phyloP scores from a whole-genome alignment of 2,113 vertebrate genomes.

The Bothrops jararaca region DNA sequence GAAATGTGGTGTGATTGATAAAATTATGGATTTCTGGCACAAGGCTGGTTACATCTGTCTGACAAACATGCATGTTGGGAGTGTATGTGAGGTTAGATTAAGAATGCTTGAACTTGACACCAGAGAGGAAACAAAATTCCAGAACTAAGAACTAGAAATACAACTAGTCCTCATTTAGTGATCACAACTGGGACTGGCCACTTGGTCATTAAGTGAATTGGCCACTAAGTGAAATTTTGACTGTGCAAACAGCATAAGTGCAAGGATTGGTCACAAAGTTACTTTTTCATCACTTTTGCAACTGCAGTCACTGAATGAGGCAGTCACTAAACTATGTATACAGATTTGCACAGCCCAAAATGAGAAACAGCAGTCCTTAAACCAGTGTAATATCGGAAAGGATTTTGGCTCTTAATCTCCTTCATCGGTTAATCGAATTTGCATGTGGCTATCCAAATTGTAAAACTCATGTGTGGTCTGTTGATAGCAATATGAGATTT shows the following conservation, averaged over 20 bases:
- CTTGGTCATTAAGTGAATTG: neutral
- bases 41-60: neutral
- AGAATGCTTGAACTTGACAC: neutral
- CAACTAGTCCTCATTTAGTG: neutral
- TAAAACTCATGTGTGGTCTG: slow-evolving; percentile 46
- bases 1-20: neutral
- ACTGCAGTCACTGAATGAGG: neutral
- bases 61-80: neutral
- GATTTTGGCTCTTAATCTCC: slow-evolving; percentile 25
- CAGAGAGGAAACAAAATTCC: neutral
- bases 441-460: slow-evolving; percentile 35
- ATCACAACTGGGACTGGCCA: neutral
- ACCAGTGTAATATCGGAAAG: neutral
- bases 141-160: neutral
- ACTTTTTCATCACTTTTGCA: neutral
- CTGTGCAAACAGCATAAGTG: neutral
- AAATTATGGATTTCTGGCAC: neutral
- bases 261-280: neutral
- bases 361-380: neutral
- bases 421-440: slow-evolving; percentile 32
- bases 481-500: slow-evolving; percentile 56
- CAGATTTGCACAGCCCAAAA: neutral
- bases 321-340: neutral
- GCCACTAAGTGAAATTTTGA: neutral
- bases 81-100: neutral